Conservation (phyloP, 2,888 invertebrate species). For the Drosophila basisetae region DNA sequence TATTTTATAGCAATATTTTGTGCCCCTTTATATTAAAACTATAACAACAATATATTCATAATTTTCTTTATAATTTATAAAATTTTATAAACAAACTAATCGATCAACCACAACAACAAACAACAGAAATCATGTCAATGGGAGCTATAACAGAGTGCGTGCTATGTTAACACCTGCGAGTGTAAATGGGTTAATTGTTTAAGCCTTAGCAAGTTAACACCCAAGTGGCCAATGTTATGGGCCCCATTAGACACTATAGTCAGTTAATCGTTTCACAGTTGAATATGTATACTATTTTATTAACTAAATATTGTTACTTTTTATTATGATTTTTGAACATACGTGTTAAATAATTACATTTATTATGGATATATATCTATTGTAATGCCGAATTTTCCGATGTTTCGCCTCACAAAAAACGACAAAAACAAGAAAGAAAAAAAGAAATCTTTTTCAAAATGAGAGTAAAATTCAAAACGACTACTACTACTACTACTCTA, state of each 20-base stretch:
- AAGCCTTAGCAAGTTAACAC: conserved; percentile 1
- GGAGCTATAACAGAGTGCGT: conserved; percentile 39
- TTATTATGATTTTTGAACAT: conserved; percentile 74
- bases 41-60: conserved; percentile 56
- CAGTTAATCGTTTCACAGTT: conserved; percentile 25
- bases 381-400: conserved; percentile 86
- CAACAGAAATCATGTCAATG: conserved; percentile 7
- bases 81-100: conserved; percentile 42
- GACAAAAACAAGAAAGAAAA: conserved; percentile 30
- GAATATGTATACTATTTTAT: conserved; percentile 45
- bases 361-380: conserved; percentile 60
- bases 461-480: conserved; percentile 41
- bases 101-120: conserved; percentile 32
- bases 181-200: conserved; percentile 4
- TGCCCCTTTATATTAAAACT: conserved; percentile 67
- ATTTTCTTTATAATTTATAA: conserved; percentile 57
- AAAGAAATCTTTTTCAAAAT: conserved; percentile 20
- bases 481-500: conserved; percentile 22
- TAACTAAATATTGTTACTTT: conserved; percentile 75
- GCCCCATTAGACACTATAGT: conserved; percentile 10
- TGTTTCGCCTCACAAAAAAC: conserved; percentile 85
- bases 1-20: conserved; percentile 66
- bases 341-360: conserved; percentile 54
- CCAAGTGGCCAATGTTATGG: conserved; percentile 33
- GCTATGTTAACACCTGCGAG: conserved; percentile 19